Conservation (phyloP, 2,888 invertebrate species). For the Nowickia ferox region DNA sequence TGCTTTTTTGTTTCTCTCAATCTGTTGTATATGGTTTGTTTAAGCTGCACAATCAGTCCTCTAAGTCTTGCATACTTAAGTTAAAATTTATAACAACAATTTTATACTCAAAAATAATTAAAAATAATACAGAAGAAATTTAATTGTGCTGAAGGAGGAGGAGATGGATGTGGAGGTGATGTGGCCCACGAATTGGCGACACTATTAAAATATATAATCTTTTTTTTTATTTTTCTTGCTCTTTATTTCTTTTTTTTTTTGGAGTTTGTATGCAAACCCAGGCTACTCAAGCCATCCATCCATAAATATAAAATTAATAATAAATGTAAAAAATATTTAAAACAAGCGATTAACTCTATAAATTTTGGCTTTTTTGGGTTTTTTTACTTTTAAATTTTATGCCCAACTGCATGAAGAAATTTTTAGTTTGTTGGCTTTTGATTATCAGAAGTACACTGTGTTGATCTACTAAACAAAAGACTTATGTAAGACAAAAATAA, state of each 20-base stretch:
- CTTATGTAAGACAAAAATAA: constrained; percentile 9
- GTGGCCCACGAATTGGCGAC: constrained; percentile 11
- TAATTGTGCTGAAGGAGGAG: neutral
- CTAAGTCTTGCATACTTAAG: neutral
- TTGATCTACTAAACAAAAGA: neutral
- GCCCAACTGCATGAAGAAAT: too few species aligned
- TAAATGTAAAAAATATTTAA: neutral
- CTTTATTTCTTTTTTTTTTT: neutral
- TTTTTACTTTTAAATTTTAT: neutral
- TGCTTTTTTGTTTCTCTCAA: constrained; percentile 20
- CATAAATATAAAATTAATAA: neutral
- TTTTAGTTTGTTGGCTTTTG: neutral
- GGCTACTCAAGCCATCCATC: neutral
- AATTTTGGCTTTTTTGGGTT: neutral
- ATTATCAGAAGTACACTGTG: neutral
- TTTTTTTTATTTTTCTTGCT: neutral
- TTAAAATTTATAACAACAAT: neutral
- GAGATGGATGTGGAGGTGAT: neutral
- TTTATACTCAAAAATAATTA: constrained; percentile 23
- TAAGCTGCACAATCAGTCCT: constrained; percentile 27
- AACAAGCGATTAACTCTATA: constrained; percentile 6
- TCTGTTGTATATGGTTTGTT: constrained; percentile 21
- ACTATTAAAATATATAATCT: neutral
- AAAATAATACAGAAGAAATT: constrained; percentile 16
- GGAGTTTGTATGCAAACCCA: constrained; percentile 21